phyloP scores from a whole-genome alignment of 2,797 vertebrate species.

The Silurus aristotelis region DNA sequence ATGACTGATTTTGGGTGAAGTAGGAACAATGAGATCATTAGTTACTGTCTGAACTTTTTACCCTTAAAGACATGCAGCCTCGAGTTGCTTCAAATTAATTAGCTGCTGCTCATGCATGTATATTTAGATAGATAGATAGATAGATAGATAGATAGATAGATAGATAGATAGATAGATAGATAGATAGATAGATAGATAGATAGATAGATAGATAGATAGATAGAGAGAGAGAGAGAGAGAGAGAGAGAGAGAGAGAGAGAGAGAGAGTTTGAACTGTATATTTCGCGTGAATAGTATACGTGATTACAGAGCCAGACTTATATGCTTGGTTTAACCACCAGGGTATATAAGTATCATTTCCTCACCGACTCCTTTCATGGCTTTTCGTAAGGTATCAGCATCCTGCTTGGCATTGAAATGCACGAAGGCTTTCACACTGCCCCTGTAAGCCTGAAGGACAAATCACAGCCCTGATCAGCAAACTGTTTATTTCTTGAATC shows the following conservation, averaged over 20 bases:
- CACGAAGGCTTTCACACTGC: constrained; percentile 80
- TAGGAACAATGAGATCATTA: constrained; percentile 29
- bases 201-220: too few relatives aligned
- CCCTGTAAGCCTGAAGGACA: constrained; percentile 66
- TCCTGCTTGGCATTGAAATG: constrained; percentile 88
- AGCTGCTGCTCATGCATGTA: neutral
- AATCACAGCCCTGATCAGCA: neutral
- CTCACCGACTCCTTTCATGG: constrained; percentile 97
- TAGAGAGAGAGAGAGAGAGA: too few relatives aligned
- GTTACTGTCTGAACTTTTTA: constrained; percentile 14
- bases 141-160: too few relatives aligned
- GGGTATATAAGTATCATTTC: neutral
- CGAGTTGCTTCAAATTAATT: constrained; percentile 8
- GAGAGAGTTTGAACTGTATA: neutral
- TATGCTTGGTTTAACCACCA: neutral
- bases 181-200: neutral
- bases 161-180: too few relatives aligned
- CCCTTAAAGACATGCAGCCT: neutral
- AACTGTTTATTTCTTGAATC: neutral
- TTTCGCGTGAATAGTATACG: neutral
- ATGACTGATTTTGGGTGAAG: constrained; percentile 7
- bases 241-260: neutral
- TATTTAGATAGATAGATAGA: too few relatives aligned
- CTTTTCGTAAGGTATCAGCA: constrained; percentile 87
- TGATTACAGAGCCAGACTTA: neutral